phyloP scores from a whole-genome alignment of 2,888 invertebrate species.

The Drosophila picticornis region DNA sequence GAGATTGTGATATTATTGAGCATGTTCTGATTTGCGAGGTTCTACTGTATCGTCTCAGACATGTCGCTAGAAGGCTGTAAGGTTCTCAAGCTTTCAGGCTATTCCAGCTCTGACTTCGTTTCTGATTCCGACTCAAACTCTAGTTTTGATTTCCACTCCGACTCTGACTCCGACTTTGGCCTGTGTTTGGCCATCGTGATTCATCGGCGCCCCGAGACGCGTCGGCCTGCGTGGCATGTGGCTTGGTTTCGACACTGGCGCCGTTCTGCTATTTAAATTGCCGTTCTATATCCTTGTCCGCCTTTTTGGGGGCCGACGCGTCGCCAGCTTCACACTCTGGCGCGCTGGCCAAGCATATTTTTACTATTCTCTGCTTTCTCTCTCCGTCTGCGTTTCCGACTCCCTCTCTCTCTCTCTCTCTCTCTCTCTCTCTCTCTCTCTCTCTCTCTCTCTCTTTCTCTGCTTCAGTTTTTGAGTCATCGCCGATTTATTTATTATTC shows the following conservation, averaged over 20 bases:
- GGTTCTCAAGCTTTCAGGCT: constrained; percentile 5
- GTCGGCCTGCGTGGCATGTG: constrained; percentile 53
- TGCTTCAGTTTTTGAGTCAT: constrained; percentile 61
- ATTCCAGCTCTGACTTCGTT: constrained; percentile 7
- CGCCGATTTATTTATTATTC: constrained; percentile 65
- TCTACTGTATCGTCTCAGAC: background rate
- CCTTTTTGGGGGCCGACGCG: constrained; percentile 55
- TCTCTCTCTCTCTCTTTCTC: background rate
- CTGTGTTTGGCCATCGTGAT: constrained; percentile 57
- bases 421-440: background rate
- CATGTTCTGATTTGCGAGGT: background rate
- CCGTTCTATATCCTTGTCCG: constrained; percentile 70
- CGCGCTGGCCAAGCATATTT: constrained; percentile 32
- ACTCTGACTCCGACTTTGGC: constrained; percentile 6
- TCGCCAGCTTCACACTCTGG: constrained; percentile 68
- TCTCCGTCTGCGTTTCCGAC: background rate
- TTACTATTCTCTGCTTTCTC: constrained; percentile 1
- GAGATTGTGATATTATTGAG: background rate
- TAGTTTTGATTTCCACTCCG: constrained; percentile 6
- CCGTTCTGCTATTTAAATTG: constrained; percentile 78
- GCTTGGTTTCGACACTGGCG: constrained; percentile 76
- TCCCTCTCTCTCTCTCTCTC: background rate
- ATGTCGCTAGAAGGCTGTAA: constrained; percentile 34
- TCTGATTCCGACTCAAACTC: constrained; percentile 16
- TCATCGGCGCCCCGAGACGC: constrained; percentile 58